Percentiles rank a stretch among this genome's conserved stretches.
Evolutionary conservation across 1,140 invertebrate species (phyloP).

Genomic region (Psilanteris sp.): DNA sequence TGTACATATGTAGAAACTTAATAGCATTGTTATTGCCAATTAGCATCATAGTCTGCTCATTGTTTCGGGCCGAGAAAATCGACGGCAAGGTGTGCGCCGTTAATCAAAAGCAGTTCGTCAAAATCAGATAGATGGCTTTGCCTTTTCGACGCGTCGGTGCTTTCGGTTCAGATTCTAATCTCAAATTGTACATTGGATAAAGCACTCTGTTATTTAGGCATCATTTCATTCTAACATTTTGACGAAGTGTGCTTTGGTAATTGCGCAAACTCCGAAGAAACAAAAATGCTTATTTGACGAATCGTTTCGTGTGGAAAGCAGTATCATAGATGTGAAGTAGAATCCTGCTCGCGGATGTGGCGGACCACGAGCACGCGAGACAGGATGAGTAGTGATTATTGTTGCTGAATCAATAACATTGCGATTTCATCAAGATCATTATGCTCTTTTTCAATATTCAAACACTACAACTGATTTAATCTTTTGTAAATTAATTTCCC

Average conservation of each 20-base stretch:
- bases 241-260: too few species aligned
- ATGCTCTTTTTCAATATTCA: not conserved
- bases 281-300: too few species aligned
- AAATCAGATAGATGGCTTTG: too few species aligned
- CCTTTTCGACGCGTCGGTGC: too few species aligned
- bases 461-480: not conserved
- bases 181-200: too few species aligned
- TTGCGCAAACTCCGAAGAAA: too few species aligned
- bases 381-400: constrained; percentile 17
- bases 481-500: not conserved
- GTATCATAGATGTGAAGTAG: constrained; percentile 14
- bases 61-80: constrained; percentile 36
- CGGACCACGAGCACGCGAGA: constrained; percentile 14
- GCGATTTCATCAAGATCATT: constrained; percentile 2
- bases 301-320: too few species aligned
- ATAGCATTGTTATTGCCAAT: constrained; percentile 76
- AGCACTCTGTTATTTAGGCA: too few species aligned
- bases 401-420: constrained; percentile 3
- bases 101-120: constrained; percentile 24
- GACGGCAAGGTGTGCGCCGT: constrained; percentile 20
- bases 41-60: constrained; percentile 62
- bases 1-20: constrained; percentile 76
- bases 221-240: too few species aligned
- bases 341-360: constrained; percentile 12
- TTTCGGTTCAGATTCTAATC: too few species aligned